Evolutionary conservation across 2,888 invertebrate species (phyloP), one percentile per base, ranked within the genome.

Genomic region (Rugalucina vietnamica): DNA sequence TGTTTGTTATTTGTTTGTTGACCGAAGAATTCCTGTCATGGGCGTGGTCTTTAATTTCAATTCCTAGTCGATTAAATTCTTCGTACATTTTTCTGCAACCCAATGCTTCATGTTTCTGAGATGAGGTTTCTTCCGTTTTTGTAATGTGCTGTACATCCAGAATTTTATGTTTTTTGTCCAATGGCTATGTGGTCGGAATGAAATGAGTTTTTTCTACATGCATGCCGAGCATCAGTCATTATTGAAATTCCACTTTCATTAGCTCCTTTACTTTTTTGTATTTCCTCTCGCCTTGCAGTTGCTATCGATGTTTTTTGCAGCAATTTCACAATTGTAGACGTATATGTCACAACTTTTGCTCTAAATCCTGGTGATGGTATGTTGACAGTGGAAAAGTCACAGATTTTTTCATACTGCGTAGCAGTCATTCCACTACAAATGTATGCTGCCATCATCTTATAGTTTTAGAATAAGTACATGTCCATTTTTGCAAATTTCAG

Each of bases 181-280:
- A n/a, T n/a, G n/a, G n/a, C n/a, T n/a, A n/a, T n/a, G n/a, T n/a
- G n/a, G n/a, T n/a, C n/a, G n/a, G n/a, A n/a, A n/a, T n/a, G n/a
- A n/a, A n/a, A n/a, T n/a, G n/a, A n/a, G n/a, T n/a, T n/a, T n/a
- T n/a, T n/a, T n/a, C n/a, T n/a, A 70, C 77, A 77, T 8, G 32
- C 36, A n/a, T 77, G 77, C 5, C 76, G 36, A 39, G 76, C 76
- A 65, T 76, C 77, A 5, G 77, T 77, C 77, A 77, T 77, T 12
- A 77, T 49, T 21, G 70, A 34, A 21, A 77, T 77, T 2, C 77
- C 43, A 32, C 49, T 32, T 49, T 77, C 77, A 3, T n/a, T 24
- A 12, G 0, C 32, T 1, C 32, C 29, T 32, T 32, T 75, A 3
- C 54, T 3, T 10, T 2, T 10, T 14, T 71, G 14, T 14, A 12